phyloP scores from a whole-genome alignment of 2,888 invertebrate species.

The Lochmaea crataegi region DNA sequence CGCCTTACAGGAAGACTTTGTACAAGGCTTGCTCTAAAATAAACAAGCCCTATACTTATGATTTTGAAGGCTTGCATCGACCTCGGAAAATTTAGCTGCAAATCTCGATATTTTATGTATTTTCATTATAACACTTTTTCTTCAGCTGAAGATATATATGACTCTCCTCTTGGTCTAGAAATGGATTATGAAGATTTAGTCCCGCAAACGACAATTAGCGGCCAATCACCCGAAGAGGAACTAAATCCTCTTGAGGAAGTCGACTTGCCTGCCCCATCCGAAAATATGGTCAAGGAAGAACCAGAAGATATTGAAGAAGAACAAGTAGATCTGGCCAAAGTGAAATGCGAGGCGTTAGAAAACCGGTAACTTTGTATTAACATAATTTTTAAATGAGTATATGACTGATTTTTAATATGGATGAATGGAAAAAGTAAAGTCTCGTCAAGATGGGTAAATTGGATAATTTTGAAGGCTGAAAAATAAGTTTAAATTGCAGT shows the following conservation, averaged over 20 bases:
- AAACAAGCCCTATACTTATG: no score
- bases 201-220: conserved; percentile 13
- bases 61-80: not conserved
- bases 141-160: conserved; percentile 37
- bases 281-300: conserved; percentile 21
- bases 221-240: not conserved
- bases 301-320: conserved; percentile 24
- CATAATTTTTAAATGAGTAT: conserved; percentile 8
- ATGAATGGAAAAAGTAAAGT: not conserved
- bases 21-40: no score
- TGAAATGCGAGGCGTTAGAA: conserved; percentile 17
- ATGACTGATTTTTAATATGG: conserved; percentile 23
- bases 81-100: not conserved
- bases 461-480: not conserved
- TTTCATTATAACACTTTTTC: not conserved
- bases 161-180: conserved; percentile 36
- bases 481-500: no score
- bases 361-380: conserved; percentile 26
- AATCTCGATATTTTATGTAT: not conserved
- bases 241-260: conserved; percentile 15
- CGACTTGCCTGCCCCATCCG: conserved; percentile 4
- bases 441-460: not conserved
- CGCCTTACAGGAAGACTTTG: no score
- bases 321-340: conserved; percentile 17
- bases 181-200: conserved; percentile 41